phyloP scores from a whole-genome alignment of 1,140 invertebrate species.

The Babylonia areolata region DNA sequence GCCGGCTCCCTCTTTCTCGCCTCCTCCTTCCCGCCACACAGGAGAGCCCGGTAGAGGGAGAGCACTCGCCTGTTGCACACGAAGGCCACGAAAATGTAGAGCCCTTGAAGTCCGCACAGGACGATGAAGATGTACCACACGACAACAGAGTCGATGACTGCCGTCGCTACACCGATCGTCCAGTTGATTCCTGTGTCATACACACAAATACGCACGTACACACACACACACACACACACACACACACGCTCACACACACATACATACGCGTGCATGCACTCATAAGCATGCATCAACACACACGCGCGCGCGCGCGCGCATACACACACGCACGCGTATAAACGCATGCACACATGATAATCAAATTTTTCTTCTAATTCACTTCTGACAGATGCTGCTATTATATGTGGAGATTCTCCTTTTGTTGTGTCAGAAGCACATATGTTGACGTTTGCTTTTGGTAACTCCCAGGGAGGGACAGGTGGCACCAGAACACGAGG shows the following conservation, averaged over 20 bases:
- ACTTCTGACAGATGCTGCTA: too few species aligned
- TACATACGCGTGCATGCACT: not conserved
- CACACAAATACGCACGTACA: too few species aligned
- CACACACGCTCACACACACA: constrained; percentile 1
- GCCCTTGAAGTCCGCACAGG: constrained; percentile 76
- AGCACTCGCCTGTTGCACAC: constrained; percentile 37
- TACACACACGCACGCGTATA: not conserved
- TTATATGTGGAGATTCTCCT: too few species aligned
- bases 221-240: constrained; percentile 25
- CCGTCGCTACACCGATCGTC: constrained; percentile 76
- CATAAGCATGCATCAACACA: not conserved
- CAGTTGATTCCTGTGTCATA: constrained; percentile 75
- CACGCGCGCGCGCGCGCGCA: not conserved
- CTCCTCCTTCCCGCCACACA: not conserved
- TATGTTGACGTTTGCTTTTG: too few species aligned
- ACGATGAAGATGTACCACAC: constrained; percentile 74
- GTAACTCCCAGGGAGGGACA: too few species aligned
- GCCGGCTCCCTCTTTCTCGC: not conserved
- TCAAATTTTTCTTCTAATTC: too few species aligned
- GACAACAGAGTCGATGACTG: constrained; percentile 52
- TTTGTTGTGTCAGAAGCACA: too few species aligned
- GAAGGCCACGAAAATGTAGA: constrained; percentile 60
- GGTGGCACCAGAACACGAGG: too few species aligned
- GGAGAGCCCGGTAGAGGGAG: constrained; percentile 12
- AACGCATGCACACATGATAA: not conserved